Evolutionary conservation across 2,888 invertebrate species (phyloP).

Genomic region (Tachina lurida): DNA sequence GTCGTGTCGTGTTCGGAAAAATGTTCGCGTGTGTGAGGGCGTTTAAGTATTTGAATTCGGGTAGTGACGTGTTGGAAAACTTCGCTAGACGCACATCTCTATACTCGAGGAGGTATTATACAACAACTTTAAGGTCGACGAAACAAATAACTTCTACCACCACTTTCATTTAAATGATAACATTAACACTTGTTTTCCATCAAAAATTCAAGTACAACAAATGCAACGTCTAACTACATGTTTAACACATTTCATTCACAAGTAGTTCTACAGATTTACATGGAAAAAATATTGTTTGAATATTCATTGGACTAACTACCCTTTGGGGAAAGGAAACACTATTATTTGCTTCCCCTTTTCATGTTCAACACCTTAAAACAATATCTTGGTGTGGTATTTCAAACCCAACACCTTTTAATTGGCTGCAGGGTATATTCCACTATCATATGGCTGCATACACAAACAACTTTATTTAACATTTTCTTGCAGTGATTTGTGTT

Average conservation of each 20-base stretch:
- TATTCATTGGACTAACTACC: neutral
- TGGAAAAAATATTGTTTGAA: slow-evolving; percentile 34
- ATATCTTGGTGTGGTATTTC: slow-evolving; percentile 33
- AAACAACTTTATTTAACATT: slow-evolving; percentile 23
- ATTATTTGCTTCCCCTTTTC: slow-evolving; percentile 25
- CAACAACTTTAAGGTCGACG: neutral
- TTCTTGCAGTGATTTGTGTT: slow-evolving; percentile 22
- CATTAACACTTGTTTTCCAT: slow-evolving; percentile 65
- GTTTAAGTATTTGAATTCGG: too few species aligned
- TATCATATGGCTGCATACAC: slow-evolving; percentile 27
- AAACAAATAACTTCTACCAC: neutral
- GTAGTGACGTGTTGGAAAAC: too few species aligned
- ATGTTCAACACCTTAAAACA: neutral
- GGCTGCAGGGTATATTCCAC: slow-evolving; percentile 40
- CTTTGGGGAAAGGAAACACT: slow-evolving; percentile 25
- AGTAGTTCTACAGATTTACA: neutral
- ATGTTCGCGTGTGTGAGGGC: too few species aligned
- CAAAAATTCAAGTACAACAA: slow-evolving; percentile 24
- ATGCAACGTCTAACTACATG: slow-evolving; percentile 11
- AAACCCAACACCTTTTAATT: slow-evolving; percentile 66
- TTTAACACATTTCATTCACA: slow-evolving; percentile 31
- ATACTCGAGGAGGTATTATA: too few species aligned
- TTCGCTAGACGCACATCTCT: too few species aligned
- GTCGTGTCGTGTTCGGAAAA: too few species aligned
- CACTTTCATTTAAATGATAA: slow-evolving; percentile 9